phyloP scores from a whole-genome alignment of 1,140 invertebrate genomes.

The honey bee (Apis mellifera) region DNA sequence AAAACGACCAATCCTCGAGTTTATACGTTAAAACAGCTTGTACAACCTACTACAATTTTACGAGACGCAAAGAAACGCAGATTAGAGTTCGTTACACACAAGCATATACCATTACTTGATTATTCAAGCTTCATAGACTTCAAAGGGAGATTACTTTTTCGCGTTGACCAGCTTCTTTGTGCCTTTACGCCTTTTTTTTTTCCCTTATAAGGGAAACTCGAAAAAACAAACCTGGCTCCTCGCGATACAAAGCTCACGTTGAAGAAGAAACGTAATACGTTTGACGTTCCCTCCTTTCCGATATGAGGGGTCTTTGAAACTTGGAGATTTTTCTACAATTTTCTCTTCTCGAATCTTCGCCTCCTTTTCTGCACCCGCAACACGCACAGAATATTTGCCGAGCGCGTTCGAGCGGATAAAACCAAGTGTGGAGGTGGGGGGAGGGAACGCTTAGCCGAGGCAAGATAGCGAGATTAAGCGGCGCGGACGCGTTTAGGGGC shows the following conservation, averaged over 20 bases:
- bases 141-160: no score
- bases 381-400: not conserved
- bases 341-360: not conserved
- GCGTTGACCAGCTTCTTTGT: no score
- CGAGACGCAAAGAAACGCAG: no score
- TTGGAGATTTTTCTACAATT: not conserved
- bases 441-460: not conserved
- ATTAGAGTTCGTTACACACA: no score
- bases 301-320: not conserved
- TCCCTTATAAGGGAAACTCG: no score
- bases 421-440: not conserved
- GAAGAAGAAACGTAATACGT: constrained; percentile 1
- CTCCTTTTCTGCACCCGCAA: not conserved
- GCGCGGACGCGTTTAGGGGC: not conserved
- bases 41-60: no score
- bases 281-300: not conserved
- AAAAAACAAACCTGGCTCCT: not conserved
- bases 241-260: not conserved
- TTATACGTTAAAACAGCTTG: no score
- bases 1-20: no score
- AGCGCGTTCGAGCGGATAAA: not conserved
- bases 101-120: no score
- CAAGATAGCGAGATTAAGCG: constrained; percentile 1
- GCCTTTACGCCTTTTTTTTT: no score
- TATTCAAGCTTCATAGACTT: no score